Evolutionary conservation across 2,797 vertebrate genomes (phyloP).

Genomic region (Moxostoma hubbsi): DNA sequence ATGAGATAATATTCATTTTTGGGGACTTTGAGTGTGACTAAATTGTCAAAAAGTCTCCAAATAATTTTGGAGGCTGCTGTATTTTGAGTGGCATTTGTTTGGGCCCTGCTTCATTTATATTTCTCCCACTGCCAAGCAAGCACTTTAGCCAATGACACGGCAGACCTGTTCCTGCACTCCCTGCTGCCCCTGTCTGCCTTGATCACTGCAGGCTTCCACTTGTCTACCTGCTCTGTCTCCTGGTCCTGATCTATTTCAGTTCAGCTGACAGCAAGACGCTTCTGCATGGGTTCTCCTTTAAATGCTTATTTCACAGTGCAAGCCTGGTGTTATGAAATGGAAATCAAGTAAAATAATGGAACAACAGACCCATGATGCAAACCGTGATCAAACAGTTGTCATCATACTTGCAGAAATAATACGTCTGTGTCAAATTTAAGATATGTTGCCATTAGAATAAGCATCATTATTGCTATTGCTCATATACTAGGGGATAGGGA

Average conservation of each 20-base stretch:
- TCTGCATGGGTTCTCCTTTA: slow-evolving; percentile 14
- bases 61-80: too few species aligned
- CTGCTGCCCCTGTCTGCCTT: slow-evolving; percentile 49
- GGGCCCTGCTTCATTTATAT: slow-evolving; percentile 27
- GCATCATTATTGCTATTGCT: too few species aligned
- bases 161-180: slow-evolving; percentile 26
- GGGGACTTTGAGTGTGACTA: too few species aligned
- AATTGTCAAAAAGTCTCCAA: too few species aligned
- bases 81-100: slow-evolving; percentile 24
- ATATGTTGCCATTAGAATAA: not conserved
- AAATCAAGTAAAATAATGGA: not conserved
- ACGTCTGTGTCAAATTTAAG: not conserved
- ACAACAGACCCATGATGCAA: not conserved
- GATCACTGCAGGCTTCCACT: slow-evolving; percentile 45
- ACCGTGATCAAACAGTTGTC: not conserved
- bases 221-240: slow-evolving; percentile 41
- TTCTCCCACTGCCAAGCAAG: slow-evolving; percentile 37
- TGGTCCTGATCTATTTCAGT: slow-evolving; percentile 39
- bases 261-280: slow-evolving; percentile 40
- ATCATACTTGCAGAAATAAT: not conserved
- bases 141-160: slow-evolving; percentile 44
- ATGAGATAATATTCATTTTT: too few species aligned
- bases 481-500: too few species aligned
- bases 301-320: slow-evolving; percentile 21
- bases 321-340: not conserved